A percentile compares a stretch with the other conserved stretches of the same genome.
Evolutionary conservation across 2,797 vertebrate species (phyloP).

Genomic region (Masticophis lateralis): DNA sequence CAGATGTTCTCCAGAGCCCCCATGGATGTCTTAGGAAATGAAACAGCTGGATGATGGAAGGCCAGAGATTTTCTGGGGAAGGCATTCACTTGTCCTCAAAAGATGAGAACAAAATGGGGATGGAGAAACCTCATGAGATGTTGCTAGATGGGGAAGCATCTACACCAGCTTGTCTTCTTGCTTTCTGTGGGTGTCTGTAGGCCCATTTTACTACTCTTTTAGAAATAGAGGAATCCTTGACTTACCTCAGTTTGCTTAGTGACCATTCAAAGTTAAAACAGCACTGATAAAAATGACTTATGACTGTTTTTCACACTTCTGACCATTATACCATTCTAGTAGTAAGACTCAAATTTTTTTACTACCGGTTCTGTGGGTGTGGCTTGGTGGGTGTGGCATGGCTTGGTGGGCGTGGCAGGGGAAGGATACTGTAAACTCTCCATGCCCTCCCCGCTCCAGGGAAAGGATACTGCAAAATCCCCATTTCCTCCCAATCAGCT

Average conservation of each 20-base stretch:
- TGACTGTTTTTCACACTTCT: background rate
- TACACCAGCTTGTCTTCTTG: background rate
- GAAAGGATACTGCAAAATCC: too few relatives aligned
- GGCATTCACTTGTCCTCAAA: background rate
- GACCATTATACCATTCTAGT: background rate
- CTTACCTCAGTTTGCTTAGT: background rate
- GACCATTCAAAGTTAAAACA: background rate
- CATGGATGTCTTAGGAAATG: background rate
- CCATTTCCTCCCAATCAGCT: too few relatives aligned
- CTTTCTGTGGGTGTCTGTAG: background rate
- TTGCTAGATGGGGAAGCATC: background rate
- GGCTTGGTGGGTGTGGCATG: too few relatives aligned
- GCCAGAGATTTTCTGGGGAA: background rate
- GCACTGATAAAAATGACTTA: background rate
- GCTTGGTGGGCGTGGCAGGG: too few relatives aligned
- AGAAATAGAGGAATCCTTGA: background rate
- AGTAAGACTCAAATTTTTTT: too few relatives aligned
- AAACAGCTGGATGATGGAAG: background rate
- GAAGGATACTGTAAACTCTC: too few relatives aligned
- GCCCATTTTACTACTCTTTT: background rate
- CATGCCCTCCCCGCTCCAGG: too few relatives aligned
- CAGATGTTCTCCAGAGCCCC: background rate
- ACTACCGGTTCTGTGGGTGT: too few relatives aligned
- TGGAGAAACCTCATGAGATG: background rate
- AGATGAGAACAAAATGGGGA: background rate